A percentile compares a stretch with the other conserved stretches of the same genome.
Evolutionary conservation across 1,140 invertebrate genomes (phyloP).

Genomic region (Papilio polytes): DNA sequence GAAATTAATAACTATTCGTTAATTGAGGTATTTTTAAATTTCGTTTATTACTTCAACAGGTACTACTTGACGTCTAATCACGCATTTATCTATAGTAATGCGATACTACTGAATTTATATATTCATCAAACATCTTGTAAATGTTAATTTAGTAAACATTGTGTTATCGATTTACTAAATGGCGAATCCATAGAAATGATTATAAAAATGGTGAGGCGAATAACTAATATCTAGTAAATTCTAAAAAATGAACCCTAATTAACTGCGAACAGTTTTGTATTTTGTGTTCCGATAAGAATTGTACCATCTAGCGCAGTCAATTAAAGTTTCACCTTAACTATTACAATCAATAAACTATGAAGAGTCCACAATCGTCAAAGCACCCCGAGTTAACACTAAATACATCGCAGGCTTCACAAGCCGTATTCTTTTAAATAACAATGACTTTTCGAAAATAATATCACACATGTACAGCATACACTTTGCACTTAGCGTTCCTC

Average conservation of each 20-base stretch:
- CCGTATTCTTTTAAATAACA: slow-evolving; percentile 68
- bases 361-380: slow-evolving; percentile 83
- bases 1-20: slow-evolving; percentile 56
- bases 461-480: slow-evolving; percentile 81
- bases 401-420: slow-evolving; percentile 81
- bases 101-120: slow-evolving; percentile 44
- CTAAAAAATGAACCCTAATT: slow-evolving; percentile 71
- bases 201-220: slow-evolving; percentile 70
- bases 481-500: slow-evolving; percentile 70
- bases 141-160: slow-evolving; percentile 58
- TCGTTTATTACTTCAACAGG: slow-evolving; percentile 51
- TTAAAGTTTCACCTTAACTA: slow-evolving; percentile 70
- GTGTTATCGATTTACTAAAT: slow-evolving; percentile 59
- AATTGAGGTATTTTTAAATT: slow-evolving; percentile 71
- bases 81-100: slow-evolving; percentile 45
- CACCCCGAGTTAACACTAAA: slow-evolving; percentile 82
- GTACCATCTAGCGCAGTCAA: slow-evolving; percentile 56
- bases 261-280: slow-evolving; percentile 53
- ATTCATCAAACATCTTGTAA: slow-evolving; percentile 77
- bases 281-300: slow-evolving; percentile 13
- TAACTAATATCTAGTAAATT: slow-evolving; percentile 76
- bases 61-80: slow-evolving; percentile 51
- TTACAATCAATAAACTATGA: slow-evolving; percentile 80
- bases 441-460: slow-evolving; percentile 81
- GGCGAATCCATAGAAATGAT: slow-evolving; percentile 57